These are phyloP conservation scores for Steromphala cineraria DNA, from an alignment of 2,888 invertebrate genomes.

Conservation along the genomic window DNA sequence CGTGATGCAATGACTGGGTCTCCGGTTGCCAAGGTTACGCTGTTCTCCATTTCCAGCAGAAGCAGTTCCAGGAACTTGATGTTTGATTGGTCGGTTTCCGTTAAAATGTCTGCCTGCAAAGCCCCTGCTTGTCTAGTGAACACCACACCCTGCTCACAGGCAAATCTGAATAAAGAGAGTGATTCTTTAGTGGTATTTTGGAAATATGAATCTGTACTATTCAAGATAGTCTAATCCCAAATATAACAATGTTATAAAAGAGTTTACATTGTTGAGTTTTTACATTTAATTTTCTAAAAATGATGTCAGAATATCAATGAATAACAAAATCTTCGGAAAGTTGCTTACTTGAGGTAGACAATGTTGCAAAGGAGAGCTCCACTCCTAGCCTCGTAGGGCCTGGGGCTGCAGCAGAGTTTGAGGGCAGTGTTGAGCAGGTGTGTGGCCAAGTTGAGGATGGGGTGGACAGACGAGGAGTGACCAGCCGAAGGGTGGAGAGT, in stretches of 20 bases:
- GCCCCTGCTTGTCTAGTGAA: neutral
- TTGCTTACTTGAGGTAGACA: slow-evolving; percentile 73
- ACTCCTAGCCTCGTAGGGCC: slow-evolving; percentile 81
- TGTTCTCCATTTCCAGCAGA: slow-evolving; percentile 64
- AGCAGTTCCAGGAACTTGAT: slow-evolving; percentile 47
- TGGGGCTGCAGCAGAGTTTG: slow-evolving; percentile 79
- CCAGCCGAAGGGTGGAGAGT: neutral
- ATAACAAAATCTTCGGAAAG: neutral
- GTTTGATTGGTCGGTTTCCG: neutral
- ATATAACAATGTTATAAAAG: too few species aligned
- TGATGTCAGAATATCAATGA: too few species aligned
- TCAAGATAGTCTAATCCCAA: too few species aligned
- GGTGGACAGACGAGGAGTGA: neutral
- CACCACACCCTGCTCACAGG: slow-evolving; percentile 9
- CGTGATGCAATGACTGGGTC: slow-evolving; percentile 75
- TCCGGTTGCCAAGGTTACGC: slow-evolving; percentile 69
- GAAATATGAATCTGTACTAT: too few species aligned
- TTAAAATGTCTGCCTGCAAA: neutral
- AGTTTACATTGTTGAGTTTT: too few species aligned
- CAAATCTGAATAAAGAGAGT: slow-evolving; percentile 24
- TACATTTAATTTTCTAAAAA: too few species aligned
- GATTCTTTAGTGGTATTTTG: neutral
- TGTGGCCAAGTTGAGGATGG: slow-evolving; percentile 28
- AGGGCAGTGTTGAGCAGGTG: slow-evolving; percentile 64
- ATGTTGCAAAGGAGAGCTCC: slow-evolving; percentile 80